These are phyloP conservation scores for Cosmia pyralina DNA, from an alignment of 2,888 invertebrate genomes.

Conservation along the genomic window DNA sequence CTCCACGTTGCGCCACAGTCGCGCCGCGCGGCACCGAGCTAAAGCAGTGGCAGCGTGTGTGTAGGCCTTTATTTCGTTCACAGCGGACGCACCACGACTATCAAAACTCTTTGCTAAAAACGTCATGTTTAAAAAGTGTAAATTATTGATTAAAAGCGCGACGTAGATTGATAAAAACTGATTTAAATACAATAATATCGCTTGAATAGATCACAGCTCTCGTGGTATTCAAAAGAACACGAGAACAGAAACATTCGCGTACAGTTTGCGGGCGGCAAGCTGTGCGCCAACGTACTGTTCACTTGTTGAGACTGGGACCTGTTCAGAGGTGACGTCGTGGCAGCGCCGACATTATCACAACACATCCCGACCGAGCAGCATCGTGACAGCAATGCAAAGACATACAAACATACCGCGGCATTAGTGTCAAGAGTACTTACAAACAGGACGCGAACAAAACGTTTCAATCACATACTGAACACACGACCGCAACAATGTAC, in stretches of 20 bases:
- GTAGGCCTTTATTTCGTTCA: slow-evolving; percentile 66
- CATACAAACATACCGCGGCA: slow-evolving; percentile 37
- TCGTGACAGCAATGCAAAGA: slow-evolving; percentile 48
- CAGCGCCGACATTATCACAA: slow-evolving; percentile 46
- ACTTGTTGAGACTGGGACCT: neutral
- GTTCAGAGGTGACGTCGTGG: slow-evolving; percentile 22
- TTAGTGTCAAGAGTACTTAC: slow-evolving; percentile 44
- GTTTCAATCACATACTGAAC: slow-evolving; percentile 51
- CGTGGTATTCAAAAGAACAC: slow-evolving; percentile 20
- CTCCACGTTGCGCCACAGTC: slow-evolving; percentile 26
- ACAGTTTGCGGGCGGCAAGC: slow-evolving; percentile 41
- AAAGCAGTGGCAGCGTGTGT: slow-evolving; percentile 56
- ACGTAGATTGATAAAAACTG: slow-evolving; percentile 28
- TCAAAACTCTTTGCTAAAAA: slow-evolving; percentile 18
- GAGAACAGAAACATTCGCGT: slow-evolving; percentile 10
- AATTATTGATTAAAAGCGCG: slow-evolving; percentile 28
- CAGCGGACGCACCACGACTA: slow-evolving; percentile 48
- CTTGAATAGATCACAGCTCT: slow-evolving; percentile 49
- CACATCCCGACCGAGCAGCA: slow-evolving; percentile 28
- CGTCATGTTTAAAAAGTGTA: slow-evolving; percentile 10
- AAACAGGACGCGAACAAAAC: slow-evolving; percentile 37
- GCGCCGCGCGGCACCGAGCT: slow-evolving; percentile 26
- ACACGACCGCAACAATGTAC: slow-evolving; percentile 67
- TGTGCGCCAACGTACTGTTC: neutral
- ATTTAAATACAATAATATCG: slow-evolving; percentile 52